Base-by-base conservation (phyloP, 2,797 vertebrate genomes). In the Falco berigora region DNA sequence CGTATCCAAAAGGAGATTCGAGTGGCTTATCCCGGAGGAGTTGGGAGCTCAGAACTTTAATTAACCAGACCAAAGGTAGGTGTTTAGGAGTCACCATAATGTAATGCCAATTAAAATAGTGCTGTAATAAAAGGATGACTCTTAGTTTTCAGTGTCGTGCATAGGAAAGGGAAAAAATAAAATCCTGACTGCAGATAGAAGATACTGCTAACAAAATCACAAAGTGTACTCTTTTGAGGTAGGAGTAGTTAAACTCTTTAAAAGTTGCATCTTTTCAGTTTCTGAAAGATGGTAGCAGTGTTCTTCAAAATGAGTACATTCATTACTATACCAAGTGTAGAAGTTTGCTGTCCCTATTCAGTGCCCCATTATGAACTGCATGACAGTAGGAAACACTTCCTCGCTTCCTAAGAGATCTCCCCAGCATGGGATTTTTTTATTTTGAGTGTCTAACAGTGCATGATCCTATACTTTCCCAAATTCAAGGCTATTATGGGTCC, bases 21-120 rank as follows among this genome's bases (percentile, higher is more conserved):
- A 97, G 98, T 88, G 98, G 97, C 28, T 97, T 98, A 2, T 95
- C 98, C 5, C 98, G 99, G 7, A 98, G 99, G 83, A 99, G 99
- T 64, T 99, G 99, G 99, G 99, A 99, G 88, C 99, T 99, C 53
- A 99, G 98, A 79, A 99, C 98, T 3, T 98, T 99, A 30, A 99
- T 99, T 96, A 99, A 96, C 97, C 99, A 99, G 97, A 99, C 98
- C 49, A 99, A 99, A 98, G 99, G 99, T 99, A 97, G 97, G 96
- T 74, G 53, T 32, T 34, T 3, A 61, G 56, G 46, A 40, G 32
- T n/a, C 42, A 21, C 52, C 77, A 0, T 34, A 52, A 52, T 11
- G 9, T 44, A 18, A 34, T 16, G 22, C 53, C 36, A 86, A 0
- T 64, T 68, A 72, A 66, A 44, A 9, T n/a, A 53, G 62, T 27